A percentile compares a stretch with the other conserved stretches of the same genome.
Evolutionary conservation across 64 coral and sea anemone genomes (phyloP).

Genomic region (Pocillopora damicornis): DNA sequence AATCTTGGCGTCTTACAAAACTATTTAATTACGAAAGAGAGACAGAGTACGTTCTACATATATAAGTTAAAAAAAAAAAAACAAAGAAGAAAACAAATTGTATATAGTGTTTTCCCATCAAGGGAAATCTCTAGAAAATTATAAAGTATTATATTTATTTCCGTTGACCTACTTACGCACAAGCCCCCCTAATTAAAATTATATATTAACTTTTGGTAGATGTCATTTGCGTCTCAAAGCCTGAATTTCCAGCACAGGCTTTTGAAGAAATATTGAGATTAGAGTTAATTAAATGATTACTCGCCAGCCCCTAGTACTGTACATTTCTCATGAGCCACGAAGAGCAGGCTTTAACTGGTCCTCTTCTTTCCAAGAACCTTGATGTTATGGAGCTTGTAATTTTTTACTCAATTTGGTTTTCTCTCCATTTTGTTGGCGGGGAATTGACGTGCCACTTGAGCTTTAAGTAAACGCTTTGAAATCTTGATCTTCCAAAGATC

Average conservation of each 20-base stretch:
- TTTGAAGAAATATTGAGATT: neutral
- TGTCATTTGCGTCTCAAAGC: neutral
- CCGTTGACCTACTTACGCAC: constrained; percentile 15
- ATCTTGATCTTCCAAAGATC: too few species aligned
- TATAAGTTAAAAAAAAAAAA: neutral
- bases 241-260: neutral
- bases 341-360: neutral
- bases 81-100: constrained; percentile 41
- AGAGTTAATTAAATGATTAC: neutral
- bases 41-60: constrained; percentile 34
- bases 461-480: too few species aligned
- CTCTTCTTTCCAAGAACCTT: neutral
- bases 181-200: neutral
- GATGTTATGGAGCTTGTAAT: neutral
- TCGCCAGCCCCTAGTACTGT: neutral
- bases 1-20: neutral
- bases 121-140: constrained; percentile 41
- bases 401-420: neutral
- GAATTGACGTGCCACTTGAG: neutral
- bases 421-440: neutral
- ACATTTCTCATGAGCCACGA: neutral
- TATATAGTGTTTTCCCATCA: constrained; percentile 36
- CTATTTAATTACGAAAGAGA: constrained; percentile 36
- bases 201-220: neutral
- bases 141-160: constrained; percentile 56